Evolutionary conservation across 1,140 invertebrate genomes (phyloP).

Genomic region (Mamestra configurata): DNA sequence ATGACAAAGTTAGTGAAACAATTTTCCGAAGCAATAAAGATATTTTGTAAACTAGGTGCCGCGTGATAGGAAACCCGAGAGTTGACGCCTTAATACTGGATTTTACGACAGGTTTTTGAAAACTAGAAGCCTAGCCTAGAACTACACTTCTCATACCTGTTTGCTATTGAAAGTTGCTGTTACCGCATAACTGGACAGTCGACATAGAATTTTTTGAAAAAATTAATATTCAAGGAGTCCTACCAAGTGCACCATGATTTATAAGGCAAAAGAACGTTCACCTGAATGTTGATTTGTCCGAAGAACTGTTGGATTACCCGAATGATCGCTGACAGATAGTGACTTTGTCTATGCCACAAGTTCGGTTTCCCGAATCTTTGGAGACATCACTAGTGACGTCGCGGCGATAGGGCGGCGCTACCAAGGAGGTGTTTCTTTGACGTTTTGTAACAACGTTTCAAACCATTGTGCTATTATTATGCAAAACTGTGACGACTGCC

Average conservation of each 20-base stretch:
- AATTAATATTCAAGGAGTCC: no score
- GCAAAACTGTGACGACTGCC: constrained; percentile 73
- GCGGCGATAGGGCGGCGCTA: constrained; percentile 63
- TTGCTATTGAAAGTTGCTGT: constrained; percentile 25
- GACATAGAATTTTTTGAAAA: not conserved
- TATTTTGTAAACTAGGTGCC: not conserved
- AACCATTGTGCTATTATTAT: constrained; percentile 84
- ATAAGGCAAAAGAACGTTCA: no score
- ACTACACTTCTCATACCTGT: constrained; percentile 23
- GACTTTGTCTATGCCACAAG: not conserved
- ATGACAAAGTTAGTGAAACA: not conserved
- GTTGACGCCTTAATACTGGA: not conserved
- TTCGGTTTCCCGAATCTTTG: not conserved
- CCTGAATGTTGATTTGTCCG: no score
- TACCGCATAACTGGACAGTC: constrained; percentile 13
- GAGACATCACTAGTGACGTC: constrained; percentile 40
- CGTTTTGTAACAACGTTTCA: constrained; percentile 76
- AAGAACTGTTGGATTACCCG: no score
- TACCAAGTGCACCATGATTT: no score
- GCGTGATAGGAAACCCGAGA: not conserved
- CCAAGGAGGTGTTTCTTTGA: constrained; percentile 74
- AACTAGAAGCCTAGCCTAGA: constrained; percentile 35
- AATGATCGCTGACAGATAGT: no score
- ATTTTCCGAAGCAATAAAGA: not conserved
- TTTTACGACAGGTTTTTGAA: constrained; percentile 12